Base-by-base conservation (phyloP, 2,888 invertebrate species). In the Dynastes grantii region DNA sequence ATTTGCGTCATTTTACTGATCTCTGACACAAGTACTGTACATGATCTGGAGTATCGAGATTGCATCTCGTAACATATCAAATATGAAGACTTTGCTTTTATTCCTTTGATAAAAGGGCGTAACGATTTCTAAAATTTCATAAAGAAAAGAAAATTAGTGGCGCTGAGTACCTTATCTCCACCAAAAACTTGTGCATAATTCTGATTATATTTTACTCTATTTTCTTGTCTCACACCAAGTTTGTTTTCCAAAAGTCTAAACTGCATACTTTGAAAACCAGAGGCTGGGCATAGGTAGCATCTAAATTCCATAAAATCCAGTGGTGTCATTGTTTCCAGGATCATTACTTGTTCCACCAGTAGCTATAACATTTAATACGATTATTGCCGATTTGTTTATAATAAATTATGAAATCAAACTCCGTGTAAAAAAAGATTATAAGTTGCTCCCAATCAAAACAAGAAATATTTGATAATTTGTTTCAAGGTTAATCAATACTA, bases 321-420 rank as follows among this genome's bases (percentile, higher is more conserved):
- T 0, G 99, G 98, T 0, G 98, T 98, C 99, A 99, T 99, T 0
- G 99, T 99, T 89, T 99, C 99, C 83, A 99, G 89, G 83, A 99
- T 98, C 90, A 96, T 95, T 61, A 99, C 97, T 90, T 99, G 99
- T 87, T 99, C 99, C 55, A 97, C 97, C 70, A 99, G 91, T 0
- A 99, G 91, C 97, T 98, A 90, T 8, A 89, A 65, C 63, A 77
- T 68, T 9, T 68, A 51, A 63, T 16, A 53, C 6, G 65, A 13
- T 29, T 63, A 11, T 29, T 63, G 22, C 27, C 5, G 29, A 5
- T 37, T 37, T 37, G 6, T 55, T n/a, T 55, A 22, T 2, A 55
- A n/a, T n/a, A 55, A 55, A 55, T 55, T 61, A 45, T 61, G 29
- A 61, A 11, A 27, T 61, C 29, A 27, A 27, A 22, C n/a, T 63